phyloP scores from a whole-genome alignment of 2,113 vertebrate species.

The Sclerurus mexicanus region DNA sequence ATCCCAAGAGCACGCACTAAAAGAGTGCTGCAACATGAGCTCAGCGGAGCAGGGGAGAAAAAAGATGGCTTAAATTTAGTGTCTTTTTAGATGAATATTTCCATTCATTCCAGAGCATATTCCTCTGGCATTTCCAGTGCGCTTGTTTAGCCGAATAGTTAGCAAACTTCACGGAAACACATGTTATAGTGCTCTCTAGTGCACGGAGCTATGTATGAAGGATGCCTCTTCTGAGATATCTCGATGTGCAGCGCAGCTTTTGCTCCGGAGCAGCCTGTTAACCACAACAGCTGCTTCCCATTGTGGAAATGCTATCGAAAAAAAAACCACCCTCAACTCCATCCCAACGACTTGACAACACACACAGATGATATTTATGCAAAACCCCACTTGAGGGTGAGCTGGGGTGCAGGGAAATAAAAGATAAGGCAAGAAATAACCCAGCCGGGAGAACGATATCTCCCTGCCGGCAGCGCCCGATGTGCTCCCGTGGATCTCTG shows the following conservation, averaged over 20 bases:
- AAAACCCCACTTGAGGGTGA: background rate
- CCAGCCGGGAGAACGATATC: background rate
- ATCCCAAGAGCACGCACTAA: fast-evolving
- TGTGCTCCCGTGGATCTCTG: background rate
- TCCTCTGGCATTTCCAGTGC: constrained; percentile 7
- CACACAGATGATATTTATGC: background rate
- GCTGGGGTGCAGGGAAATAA: background rate
- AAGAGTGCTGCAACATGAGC: background rate
- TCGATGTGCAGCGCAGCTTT: background rate
- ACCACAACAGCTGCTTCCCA: constrained; percentile 26
- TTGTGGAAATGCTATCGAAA: background rate
- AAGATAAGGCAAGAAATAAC: constrained; percentile 28
- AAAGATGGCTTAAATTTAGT: background rate
- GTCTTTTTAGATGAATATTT: constrained; percentile 10
- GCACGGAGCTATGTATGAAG: constrained; percentile 23
- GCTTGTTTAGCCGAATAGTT: background rate
- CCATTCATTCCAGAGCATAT: constrained; percentile 16
- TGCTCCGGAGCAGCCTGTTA: background rate
- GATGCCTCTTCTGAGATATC: constrained; percentile 1
- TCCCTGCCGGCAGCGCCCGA: background rate
- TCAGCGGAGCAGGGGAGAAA: fast-evolving
- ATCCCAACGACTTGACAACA: background rate
- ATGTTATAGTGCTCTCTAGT: constrained; percentile 18
- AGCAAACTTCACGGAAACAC: constrained; percentile 1
- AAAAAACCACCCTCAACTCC: background rate